phyloP scores from a whole-genome alignment of 2,113 vertebrate species.

The Uropsilus gracilis region DNA sequence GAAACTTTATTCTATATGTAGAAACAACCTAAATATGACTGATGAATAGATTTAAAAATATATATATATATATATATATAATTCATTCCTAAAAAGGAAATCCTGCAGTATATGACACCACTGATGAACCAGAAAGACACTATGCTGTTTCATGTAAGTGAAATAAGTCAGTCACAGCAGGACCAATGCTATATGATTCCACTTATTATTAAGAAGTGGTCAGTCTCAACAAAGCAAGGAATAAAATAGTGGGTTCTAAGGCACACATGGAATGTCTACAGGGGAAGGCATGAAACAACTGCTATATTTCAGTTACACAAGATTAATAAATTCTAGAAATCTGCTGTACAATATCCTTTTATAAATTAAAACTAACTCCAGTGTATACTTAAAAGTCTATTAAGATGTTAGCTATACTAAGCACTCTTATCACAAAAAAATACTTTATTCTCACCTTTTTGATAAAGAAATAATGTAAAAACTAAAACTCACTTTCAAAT shows the following conservation, averaged over 20 bases:
- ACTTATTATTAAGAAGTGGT: neutral
- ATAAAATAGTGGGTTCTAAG: neutral
- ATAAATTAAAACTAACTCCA: neutral
- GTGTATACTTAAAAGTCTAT: neutral
- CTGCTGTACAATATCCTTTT: neutral
- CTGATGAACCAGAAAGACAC: neutral
- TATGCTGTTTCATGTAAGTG: neutral
- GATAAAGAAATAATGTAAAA: neutral
- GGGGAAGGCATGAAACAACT: neutral
- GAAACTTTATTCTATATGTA: neutral
- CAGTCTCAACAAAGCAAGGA: neutral
- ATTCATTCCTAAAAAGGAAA: neutral
- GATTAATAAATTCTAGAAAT: neutral
- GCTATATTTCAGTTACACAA: neutral
- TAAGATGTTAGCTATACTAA: neutral
- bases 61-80: too few relatives aligned
- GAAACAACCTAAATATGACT: neutral
- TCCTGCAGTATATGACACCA: neutral
- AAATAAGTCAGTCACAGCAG: neutral
- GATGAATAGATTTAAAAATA: neutral
- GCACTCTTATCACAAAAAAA: neutral
- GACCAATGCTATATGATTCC: neutral
- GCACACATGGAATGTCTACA: neutral
- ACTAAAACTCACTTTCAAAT: neutral
- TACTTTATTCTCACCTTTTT: neutral